Conservation (phyloP, 2,113 vertebrate genomes). For the Macaca nemestrina region DNA sequence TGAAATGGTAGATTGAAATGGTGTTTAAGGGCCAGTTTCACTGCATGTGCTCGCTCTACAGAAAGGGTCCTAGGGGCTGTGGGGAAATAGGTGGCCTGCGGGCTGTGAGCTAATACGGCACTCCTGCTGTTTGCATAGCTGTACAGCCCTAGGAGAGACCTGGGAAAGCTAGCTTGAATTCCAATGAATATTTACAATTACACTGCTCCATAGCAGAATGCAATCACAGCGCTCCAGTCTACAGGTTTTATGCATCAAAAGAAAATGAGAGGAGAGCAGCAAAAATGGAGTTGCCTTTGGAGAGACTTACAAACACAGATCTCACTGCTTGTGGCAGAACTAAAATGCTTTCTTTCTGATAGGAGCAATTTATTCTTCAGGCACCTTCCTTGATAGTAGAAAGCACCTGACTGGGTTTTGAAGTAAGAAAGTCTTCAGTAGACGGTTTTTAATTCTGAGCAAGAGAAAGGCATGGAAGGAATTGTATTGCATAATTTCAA, state of each 20-base stretch:
- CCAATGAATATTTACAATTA: constrained; percentile 88
- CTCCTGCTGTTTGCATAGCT: constrained; percentile 83
- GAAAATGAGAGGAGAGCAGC: constrained; percentile 83
- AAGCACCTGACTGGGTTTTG: constrained; percentile 80
- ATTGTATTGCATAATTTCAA: constrained; percentile 67
- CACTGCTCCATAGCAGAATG: constrained; percentile 80
- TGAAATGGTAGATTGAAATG: constrained; percentile 62
- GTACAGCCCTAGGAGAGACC: constrained; percentile 81
- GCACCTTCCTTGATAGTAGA: constrained; percentile 81
- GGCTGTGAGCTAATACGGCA: constrained; percentile 76
- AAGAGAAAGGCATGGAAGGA: constrained; percentile 69
- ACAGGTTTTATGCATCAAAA: constrained; percentile 84
- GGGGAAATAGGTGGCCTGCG: constrained; percentile 74
- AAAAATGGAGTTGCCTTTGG: constrained; percentile 86
- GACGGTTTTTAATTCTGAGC: constrained; percentile 79
- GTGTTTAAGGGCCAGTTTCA: constrained; percentile 69
- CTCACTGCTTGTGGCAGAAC: constrained; percentile 83
- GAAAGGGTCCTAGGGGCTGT: constrained; percentile 72
- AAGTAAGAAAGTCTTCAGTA: constrained; percentile 78
- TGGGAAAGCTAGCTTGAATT: constrained; percentile 82
- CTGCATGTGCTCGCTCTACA: constrained; percentile 62
- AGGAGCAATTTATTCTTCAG: constrained; percentile 84
- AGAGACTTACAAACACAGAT: constrained; percentile 83
- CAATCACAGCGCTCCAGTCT: constrained; percentile 82
- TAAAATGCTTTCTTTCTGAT: constrained; percentile 86